These are phyloP conservation scores for Rhyacophila evoluta DNA, from an alignment of 2,888 invertebrate genomes.

Conservation along the genomic window DNA sequence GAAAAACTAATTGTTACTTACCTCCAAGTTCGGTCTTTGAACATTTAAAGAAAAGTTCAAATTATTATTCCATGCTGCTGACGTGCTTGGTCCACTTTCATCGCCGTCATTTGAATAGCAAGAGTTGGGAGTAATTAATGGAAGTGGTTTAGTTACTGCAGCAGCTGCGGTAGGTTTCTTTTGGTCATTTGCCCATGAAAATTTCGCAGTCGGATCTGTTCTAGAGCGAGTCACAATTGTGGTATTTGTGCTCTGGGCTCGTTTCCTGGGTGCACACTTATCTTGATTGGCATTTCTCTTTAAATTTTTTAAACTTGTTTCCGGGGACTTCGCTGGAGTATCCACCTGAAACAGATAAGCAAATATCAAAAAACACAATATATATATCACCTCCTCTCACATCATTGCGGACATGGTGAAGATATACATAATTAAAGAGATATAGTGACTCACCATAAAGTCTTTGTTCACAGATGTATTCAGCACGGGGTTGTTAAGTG, in stretches of 20 bases:
- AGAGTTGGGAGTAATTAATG: background rate
- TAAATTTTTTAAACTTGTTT: background rate
- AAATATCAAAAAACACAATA: too few relatives aligned
- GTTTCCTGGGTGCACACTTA: conserved; percentile 19
- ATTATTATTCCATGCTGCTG: background rate
- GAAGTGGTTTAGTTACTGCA: background rate
- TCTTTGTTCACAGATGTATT: background rate
- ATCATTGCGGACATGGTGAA: too few relatives aligned
- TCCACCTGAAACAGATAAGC: background rate
- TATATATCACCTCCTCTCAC: too few relatives aligned
- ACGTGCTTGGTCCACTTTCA: background rate
- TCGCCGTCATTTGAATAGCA: background rate
- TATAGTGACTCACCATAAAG: background rate
- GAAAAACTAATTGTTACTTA: background rate
- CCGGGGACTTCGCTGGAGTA: background rate
- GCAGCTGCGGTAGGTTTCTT: background rate
- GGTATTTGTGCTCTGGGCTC: conserved; percentile 41
- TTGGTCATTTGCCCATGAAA: background rate
- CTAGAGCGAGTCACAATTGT: background rate
- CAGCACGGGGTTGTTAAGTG: background rate
- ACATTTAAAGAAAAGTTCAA: background rate
- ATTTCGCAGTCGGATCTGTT: background rate
- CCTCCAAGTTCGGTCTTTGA: background rate
- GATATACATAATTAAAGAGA: too few relatives aligned
- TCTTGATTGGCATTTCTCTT: background rate